Conservation (phyloP, 2,888 invertebrate species). For the Tenthredo distinguenda region DNA sequence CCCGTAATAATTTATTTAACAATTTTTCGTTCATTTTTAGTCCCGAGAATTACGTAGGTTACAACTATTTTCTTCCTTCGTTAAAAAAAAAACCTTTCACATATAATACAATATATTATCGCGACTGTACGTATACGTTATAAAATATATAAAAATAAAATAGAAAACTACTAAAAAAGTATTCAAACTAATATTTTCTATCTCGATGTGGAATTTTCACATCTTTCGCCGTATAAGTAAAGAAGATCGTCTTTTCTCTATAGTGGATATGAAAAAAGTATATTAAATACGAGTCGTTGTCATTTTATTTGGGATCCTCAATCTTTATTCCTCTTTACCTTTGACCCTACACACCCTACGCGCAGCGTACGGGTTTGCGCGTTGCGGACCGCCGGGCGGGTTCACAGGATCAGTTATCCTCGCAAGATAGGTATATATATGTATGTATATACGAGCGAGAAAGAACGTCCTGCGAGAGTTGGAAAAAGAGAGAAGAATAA, state of each 20-base stretch:
- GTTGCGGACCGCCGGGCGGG: not conserved
- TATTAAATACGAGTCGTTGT: constrained; percentile 27
- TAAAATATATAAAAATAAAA: too few species aligned
- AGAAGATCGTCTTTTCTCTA: not conserved
- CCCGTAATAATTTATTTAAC: too few species aligned
- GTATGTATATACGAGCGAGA: not conserved
- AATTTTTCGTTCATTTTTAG: too few species aligned
- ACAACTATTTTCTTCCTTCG: too few species aligned
- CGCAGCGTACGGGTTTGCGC: not conserved
- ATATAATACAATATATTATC: too few species aligned
- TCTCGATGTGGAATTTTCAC: too few species aligned
- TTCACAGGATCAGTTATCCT: not conserved
- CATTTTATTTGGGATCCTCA: not conserved
- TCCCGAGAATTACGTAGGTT: too few species aligned
- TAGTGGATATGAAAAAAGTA: not conserved
- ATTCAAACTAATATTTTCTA: too few species aligned
- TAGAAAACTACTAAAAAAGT: too few species aligned
- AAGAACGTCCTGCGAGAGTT: not conserved
- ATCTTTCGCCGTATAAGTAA: not conserved
- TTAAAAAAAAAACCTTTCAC: too few species aligned
- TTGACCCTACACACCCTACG: constrained; percentile 12
- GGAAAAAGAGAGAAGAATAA: not conserved
- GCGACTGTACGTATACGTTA: too few species aligned
- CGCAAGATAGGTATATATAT: not conserved
- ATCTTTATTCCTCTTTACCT: constrained; percentile 19